These are phyloP conservation scores for Drosophila neocordata DNA, from an alignment of 1,140 invertebrate genomes.

Conservation along the genomic window DNA sequence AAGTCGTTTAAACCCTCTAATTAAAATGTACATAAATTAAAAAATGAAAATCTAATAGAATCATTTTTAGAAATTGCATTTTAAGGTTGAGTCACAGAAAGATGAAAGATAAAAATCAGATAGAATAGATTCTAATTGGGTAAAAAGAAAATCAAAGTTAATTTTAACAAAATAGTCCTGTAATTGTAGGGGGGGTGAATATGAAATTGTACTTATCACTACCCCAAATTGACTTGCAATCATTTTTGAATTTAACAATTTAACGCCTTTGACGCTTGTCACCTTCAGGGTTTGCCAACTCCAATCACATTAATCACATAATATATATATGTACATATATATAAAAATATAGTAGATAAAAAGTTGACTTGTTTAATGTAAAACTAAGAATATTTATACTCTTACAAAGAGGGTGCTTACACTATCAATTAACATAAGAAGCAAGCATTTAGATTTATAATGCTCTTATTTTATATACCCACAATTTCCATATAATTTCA, in stretches of 20 bases:
- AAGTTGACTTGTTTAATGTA: slow-evolving; percentile 53
- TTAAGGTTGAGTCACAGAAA: not conserved
- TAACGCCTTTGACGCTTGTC: slow-evolving; percentile 63
- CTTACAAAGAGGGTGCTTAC: not conserved
- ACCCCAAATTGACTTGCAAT: slow-evolving; percentile 3
- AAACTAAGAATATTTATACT: slow-evolving; percentile 25
- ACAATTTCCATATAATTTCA: too few species aligned
- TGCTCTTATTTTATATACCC: too few species aligned
- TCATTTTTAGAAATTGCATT: not conserved
- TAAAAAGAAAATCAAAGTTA: too few species aligned
- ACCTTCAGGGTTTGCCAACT: slow-evolving; percentile 45
- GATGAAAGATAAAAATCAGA: too few species aligned
- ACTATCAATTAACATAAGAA: not conserved
- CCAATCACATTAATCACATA: slow-evolving; percentile 41
- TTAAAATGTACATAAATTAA: not conserved
- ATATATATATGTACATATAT: not conserved
- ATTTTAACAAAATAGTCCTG: too few species aligned
- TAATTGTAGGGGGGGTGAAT: too few species aligned
- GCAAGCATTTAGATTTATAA: too few species aligned
- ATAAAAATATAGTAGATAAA: not conserved
- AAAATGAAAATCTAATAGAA: not conserved
- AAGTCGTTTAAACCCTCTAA: not conserved
- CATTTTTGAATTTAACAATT: slow-evolving; percentile 57
- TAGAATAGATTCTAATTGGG: too few species aligned
- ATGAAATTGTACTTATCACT: not conserved